A percentile compares a stretch with the other conserved stretches of the same genome.
Evolutionary conservation across 2,888 invertebrate genomes (phyloP).

Genomic region (Cecidostiba fungosa): DNA sequence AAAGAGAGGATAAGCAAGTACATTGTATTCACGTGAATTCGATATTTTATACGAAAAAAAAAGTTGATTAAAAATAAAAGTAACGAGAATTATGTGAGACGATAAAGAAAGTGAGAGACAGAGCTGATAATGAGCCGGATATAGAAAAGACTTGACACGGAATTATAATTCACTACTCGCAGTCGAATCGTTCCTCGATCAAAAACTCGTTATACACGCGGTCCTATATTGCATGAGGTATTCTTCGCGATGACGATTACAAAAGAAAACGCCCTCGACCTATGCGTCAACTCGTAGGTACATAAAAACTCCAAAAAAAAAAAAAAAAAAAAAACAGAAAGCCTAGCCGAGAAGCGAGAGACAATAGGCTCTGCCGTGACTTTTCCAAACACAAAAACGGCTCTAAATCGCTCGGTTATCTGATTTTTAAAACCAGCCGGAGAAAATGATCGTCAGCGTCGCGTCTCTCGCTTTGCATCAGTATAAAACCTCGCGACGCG

Average conservation of each 20-base stretch:
- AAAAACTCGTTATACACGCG: conserved; percentile 44
- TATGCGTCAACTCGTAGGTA: background rate
- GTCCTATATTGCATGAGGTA: conserved; percentile 10
- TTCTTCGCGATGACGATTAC: conserved; percentile 10
- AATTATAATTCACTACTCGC: conserved; percentile 40
- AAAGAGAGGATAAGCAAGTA: conserved; percentile 19
- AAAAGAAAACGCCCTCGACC: conserved; percentile 16
- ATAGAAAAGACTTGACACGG: conserved; percentile 23
- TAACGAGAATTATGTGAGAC: background rate
- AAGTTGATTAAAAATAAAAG: background rate
- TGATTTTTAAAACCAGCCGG: background rate
- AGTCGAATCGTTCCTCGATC: conserved; percentile 60
- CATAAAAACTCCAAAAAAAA: conserved; percentile 15
- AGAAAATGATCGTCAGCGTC: conserved; percentile 3
- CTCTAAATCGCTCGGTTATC: background rate
- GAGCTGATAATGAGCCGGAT: background rate
- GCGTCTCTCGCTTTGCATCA: conserved; percentile 1
- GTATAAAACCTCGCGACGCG: conserved; percentile 37
- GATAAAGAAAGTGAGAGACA: background rate
- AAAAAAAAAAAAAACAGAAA: conserved; percentile 16
- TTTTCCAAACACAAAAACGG: conserved; percentile 29
- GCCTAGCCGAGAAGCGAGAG: conserved; percentile 46
- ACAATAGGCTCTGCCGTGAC: background rate
- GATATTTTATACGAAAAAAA: conserved; percentile 59
- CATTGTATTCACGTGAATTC: conserved; percentile 58